Evolutionary conservation across 92 coral and sea anemone species (phyloP).

Genomic region (Ricordea florida): DNA sequence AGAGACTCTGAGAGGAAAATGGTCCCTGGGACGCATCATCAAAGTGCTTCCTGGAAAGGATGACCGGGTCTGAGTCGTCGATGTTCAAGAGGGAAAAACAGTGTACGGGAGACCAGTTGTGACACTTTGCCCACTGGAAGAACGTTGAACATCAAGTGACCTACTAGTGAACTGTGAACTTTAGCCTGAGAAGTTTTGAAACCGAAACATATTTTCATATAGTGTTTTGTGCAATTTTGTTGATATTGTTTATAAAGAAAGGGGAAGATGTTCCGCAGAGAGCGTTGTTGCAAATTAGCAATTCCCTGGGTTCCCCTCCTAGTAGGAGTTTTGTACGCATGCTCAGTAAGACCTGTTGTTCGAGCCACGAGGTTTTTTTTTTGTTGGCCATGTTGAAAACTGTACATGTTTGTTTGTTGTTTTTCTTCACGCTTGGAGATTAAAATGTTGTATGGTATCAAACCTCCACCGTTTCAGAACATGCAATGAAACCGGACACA

Average conservation of each 20-base stretch:
- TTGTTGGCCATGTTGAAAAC: no score
- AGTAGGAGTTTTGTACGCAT: no score
- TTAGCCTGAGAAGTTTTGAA: neutral
- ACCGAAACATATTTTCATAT: neutral
- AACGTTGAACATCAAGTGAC: neutral
- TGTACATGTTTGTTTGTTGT: no score
- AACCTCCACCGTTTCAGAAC: no score
- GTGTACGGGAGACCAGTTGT: conserved; percentile 7
- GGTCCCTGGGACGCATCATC: conserved; percentile 32
- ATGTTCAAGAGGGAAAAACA: conserved; percentile 13
- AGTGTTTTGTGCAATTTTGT: neutral
- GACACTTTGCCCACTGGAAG: conserved; percentile 1
- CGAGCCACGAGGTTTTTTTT: no score
- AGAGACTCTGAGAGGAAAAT: conserved; percentile 26
- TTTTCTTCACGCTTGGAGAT: no score
- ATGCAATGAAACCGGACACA: no score
- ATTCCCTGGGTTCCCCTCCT: no score
- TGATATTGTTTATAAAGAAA: neutral
- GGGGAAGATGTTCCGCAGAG: neutral
- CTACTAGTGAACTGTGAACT: neutral
- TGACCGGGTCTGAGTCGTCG: conserved; percentile 16
- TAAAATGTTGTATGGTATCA: no score
- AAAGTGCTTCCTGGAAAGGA: conserved; percentile 9
- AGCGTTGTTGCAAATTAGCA: no score
- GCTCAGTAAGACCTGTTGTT: no score